Percentiles rank a stretch among this genome's conserved stretches.
Evolutionary conservation across 2,113 vertebrate species (phyloP).

Genomic region (Nycticryphes semicollaris): DNA sequence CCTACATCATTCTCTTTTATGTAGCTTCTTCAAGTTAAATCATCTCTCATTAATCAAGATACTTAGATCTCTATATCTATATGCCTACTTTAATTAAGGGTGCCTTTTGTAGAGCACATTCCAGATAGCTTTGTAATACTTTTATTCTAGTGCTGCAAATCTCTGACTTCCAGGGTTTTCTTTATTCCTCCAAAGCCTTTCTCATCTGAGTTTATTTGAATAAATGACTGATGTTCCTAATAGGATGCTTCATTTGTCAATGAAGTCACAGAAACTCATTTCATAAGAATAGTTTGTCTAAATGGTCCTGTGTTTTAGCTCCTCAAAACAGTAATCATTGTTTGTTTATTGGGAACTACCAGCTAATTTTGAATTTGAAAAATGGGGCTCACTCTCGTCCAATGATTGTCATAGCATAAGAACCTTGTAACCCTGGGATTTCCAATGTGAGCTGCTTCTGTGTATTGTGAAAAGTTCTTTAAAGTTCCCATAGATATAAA

Average conservation of each 20-base stretch:
- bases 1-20: not conserved
- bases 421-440: not conserved
- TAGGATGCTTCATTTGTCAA: not conserved
- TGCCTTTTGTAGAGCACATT: not conserved
- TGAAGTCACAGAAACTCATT: not conserved
- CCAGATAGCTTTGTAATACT: not conserved
- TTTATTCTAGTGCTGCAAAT: not conserved
- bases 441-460: not conserved
- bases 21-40: not conserved
- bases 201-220: not conserved
- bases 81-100: not conserved
- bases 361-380: not conserved
- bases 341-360: not conserved
- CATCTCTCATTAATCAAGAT: not conserved
- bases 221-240: not conserved
- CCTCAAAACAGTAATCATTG: not conserved
- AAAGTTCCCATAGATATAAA: not conserved
- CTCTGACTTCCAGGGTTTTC: not conserved
- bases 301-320: not conserved
- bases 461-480: not conserved
- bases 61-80: not conserved
- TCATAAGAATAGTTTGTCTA: not conserved
- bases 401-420: not conserved
- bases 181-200: not conserved
- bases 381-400: not conserved